Evolutionary conservation across 1,140 invertebrate species (phyloP), one percentile per base, ranked within the genome.

Genomic region (Drosophila miranda): DNA sequence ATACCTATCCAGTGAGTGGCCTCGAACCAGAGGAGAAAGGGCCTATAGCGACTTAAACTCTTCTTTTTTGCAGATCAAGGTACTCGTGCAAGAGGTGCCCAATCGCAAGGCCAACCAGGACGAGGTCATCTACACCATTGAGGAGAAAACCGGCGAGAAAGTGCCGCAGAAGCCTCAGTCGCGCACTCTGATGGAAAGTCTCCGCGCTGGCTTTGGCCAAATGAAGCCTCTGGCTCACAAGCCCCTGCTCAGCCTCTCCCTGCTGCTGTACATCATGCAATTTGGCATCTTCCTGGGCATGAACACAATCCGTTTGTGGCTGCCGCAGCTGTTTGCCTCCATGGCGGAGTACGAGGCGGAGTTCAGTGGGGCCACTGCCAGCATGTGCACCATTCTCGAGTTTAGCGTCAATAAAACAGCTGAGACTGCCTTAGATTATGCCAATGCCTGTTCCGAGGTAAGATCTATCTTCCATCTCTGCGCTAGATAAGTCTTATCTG

Each of bases 1-100:
- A 94, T 1, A 92, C 90, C 9, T 96, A 93, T 91, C 94, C 95
- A 34, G 95, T 96, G 91, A 91, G 74, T 63, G 1, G 2, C 34
- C 4, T 38, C 3, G 3, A 11, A 38, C 3, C 30, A 28, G n/a
- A 6, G 6, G 9, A 21, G 7, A 30, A 56, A 56, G 3, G 7
- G 3, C 1, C 1, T 2, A 6, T 44, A 13, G 0, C 28, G 0
- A 23, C 14, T 8, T 26, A 26, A 50, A 23, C 7, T 11, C 1
- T 9, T 2, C 16, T 9, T 1, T 23, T 7, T 30, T n/a, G 1
- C 21, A 90, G 89, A 76, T 90, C n/a, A 84, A 86, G 26, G 13
- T 48, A 0, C 68, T 90, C 3, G 49, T 89, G 0, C 62, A 89
- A 14, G 89, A 90, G 57, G 80, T 38, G 2, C 89, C 89, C 4